A percentile compares a stretch with the other conserved stretches of the same genome.
Conservation (phyloP, 2,888 invertebrate species). For the Apocheima hispidaria region DNA sequence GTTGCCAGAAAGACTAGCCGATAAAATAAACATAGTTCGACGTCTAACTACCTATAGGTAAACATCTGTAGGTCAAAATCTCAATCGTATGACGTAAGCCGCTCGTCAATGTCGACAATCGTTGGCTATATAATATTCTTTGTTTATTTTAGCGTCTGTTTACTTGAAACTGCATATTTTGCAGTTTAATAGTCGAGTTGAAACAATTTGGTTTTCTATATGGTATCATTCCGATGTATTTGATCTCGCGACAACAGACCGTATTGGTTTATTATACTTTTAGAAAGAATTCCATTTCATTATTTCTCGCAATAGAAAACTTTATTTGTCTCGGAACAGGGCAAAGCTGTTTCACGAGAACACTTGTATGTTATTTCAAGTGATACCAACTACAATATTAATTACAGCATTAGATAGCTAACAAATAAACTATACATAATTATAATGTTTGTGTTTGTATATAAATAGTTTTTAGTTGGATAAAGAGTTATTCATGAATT, state of each 20-base stretch:
- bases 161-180: neutral
- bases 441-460: too few relatives aligned
- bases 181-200: neutral
- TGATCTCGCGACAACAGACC: too few relatives aligned
- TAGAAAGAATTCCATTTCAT: too few relatives aligned
- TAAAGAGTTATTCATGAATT: neutral
- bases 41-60: neutral
- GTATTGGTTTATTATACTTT: too few relatives aligned
- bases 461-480: neutral
- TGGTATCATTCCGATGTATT: too few relatives aligned
- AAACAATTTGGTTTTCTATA: neutral
- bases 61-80: constrained; percentile 2
- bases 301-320: too few relatives aligned
- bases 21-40: neutral
- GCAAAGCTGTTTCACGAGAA: too few relatives aligned
- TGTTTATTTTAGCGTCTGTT: constrained; percentile 6
- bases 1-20: neutral
- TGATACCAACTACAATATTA: too few relatives aligned
- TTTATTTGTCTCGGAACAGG: too few relatives aligned
- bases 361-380: too few relatives aligned
- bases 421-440: too few relatives aligned
- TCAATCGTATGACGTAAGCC: constrained; percentile 6
- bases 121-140: constrained; percentile 1
- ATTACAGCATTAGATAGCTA: too few relatives aligned
- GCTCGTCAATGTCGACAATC: neutral